Evolutionary conservation across 2,797 vertebrate species (phyloP).

Genomic region (Bovichtus variegatus): DNA sequence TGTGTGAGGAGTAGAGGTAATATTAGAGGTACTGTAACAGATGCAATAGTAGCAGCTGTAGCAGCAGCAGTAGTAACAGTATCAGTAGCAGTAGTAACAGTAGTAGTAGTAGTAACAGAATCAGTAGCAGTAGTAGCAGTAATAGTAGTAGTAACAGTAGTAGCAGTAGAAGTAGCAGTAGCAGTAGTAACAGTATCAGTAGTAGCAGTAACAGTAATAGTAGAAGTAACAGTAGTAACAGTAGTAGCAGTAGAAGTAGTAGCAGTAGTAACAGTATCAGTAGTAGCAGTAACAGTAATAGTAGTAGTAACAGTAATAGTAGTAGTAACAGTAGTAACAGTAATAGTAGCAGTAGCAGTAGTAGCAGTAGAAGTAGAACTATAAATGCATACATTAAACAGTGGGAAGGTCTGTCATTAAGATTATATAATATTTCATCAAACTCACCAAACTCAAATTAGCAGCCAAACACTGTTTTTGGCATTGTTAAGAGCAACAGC

Average conservation of each 20-base stretch:
- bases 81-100: not conserved
- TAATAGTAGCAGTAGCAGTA: no score
- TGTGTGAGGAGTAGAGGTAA: not conserved
- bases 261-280: no score
- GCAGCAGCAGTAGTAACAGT: not conserved
- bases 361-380: no score
- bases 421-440: not conserved
- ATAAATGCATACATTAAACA: not conserved
- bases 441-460: constrained; percentile 19
- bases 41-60: not conserved
- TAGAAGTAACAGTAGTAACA: not conserved
- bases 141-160: no score
- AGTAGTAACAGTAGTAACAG: no score
- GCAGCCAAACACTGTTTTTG: constrained; percentile 37
- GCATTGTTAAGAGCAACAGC: constrained; percentile 46
- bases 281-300: no score
- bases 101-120: no score
- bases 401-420: not conserved
- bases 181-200: no score
- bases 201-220: not conserved
- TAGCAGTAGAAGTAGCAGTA: no score
- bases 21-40: not conserved
- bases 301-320: no score
- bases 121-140: no score
- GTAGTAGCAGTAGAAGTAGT: no score